Evolutionary conservation across 2,797 vertebrate genomes (phyloP).

Genomic region (Pseudochirops corinnae): DNA sequence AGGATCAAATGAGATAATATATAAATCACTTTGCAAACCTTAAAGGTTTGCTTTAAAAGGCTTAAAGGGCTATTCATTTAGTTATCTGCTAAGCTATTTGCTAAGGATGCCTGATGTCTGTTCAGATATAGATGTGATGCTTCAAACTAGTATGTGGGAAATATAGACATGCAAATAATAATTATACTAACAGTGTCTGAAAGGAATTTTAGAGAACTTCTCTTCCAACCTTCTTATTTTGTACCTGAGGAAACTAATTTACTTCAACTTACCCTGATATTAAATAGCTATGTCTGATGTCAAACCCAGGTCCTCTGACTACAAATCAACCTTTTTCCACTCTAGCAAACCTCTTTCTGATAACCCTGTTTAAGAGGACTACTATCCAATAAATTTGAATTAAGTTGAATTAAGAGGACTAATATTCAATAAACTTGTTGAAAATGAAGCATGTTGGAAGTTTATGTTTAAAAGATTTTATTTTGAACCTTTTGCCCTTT

Average conservation of each 20-base stretch:
- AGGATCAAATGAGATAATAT: background rate
- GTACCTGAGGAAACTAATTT: background rate
- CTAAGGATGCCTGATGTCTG: background rate
- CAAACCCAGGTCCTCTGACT: background rate
- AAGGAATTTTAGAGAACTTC: background rate
- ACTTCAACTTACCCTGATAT: background rate
- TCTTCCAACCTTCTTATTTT: background rate
- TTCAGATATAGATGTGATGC: slow-evolving; percentile 35
- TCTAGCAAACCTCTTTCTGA: slow-evolving; percentile 14
- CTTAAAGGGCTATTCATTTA: too few species aligned
- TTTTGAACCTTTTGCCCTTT: background rate
- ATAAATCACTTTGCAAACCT: background rate
- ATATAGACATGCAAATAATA: slow-evolving; percentile 50
- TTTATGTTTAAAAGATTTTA: slow-evolving; percentile 50
- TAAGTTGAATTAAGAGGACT: background rate
- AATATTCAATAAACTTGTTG: background rate
- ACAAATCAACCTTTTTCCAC: background rate
- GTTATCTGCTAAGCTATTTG: background rate
- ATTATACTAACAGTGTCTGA: background rate
- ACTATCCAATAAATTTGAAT: background rate
- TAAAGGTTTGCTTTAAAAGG: too few species aligned
- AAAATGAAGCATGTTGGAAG: slow-evolving; percentile 34
- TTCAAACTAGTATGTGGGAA: slow-evolving; percentile 41
- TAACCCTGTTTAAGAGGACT: slow-evolving; percentile 34
- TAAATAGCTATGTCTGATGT: background rate